Evolutionary conservation across 2,113 vertebrate species (phyloP).

Genomic region (Pitta sordida): DNA sequence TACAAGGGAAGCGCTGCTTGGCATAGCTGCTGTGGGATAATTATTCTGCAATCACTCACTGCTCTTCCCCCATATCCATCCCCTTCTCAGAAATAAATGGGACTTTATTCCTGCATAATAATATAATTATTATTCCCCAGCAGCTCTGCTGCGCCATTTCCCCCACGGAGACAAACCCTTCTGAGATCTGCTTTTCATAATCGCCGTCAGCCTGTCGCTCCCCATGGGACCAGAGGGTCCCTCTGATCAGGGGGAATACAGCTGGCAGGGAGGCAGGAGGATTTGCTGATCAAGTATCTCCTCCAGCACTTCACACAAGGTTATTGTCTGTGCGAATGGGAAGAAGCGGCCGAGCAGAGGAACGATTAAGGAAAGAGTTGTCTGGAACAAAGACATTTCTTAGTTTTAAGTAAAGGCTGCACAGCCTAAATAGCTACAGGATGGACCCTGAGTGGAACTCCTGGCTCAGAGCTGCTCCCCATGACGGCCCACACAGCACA

Average conservation of each 20-base stretch:
- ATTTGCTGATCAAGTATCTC: not conserved
- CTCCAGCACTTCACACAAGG: not conserved
- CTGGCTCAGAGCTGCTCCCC: not conserved
- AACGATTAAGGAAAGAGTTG: not conserved
- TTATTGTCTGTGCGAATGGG: not conserved
- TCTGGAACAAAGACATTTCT: not conserved
- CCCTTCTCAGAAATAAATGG: not conserved
- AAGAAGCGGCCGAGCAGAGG: not conserved
- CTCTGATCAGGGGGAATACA: not conserved
- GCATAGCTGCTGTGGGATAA: not conserved
- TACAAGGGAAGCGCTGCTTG: not conserved
- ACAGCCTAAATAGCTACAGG: not conserved
- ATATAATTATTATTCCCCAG: not conserved
- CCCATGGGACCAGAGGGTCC: not conserved
- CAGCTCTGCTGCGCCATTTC: not conserved
- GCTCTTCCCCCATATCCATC: not conserved
- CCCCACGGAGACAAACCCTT: not conserved
- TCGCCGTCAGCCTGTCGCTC: fast-evolving
- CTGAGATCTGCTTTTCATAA: not conserved
- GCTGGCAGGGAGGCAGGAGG: not conserved
- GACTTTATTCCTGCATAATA: conserved; percentile 18
- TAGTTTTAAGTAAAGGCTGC: not conserved
- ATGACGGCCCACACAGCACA: fast-evolving
- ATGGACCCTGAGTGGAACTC: not conserved
- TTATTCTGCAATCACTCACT: not conserved